These are phyloP conservation scores for Incurvaria masculella DNA, from an alignment of 2,888 invertebrate species.

Conservation along the genomic window DNA sequence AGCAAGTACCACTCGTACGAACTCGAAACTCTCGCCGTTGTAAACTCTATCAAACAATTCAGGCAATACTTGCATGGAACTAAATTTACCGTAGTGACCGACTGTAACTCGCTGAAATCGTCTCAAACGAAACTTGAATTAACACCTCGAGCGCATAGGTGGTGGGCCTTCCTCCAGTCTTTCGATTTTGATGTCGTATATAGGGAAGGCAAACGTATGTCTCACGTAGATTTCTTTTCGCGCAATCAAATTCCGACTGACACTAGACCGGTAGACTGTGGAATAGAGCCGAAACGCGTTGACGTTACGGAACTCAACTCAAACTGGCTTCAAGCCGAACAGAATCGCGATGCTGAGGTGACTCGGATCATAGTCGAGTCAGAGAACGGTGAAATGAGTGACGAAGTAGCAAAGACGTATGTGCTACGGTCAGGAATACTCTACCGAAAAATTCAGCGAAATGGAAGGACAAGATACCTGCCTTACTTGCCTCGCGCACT, in stretches of 20 bases:
- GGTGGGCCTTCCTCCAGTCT: background rate
- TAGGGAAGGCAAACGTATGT: background rate
- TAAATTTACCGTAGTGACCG: background rate
- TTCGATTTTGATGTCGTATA: background rate
- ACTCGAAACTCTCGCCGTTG: background rate
- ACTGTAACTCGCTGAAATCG: background rate
- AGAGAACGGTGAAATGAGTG: background rate
- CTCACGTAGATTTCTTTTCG: constrained; percentile 1
- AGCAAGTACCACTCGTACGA: background rate
- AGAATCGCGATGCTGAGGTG: background rate
- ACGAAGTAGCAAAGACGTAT: background rate
- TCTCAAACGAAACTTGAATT: background rate
- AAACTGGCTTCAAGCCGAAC: background rate
- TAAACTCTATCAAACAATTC: background rate
- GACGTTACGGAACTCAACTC: background rate
- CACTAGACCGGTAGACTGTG: background rate
- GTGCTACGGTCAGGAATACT: background rate
- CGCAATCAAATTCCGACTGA: background rate
- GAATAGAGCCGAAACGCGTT: background rate
- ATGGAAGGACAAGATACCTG: background rate
- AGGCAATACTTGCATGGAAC: background rate
- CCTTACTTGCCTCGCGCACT: no score
- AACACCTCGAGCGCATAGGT: background rate
- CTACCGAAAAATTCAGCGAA: background rate
- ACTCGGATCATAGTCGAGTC: background rate